Percentiles rank a stretch among this genome's conserved stretches.
phyloP scores from a whole-genome alignment of 2,113 vertebrate genomes.

The Gambusia holbrooki region DNA sequence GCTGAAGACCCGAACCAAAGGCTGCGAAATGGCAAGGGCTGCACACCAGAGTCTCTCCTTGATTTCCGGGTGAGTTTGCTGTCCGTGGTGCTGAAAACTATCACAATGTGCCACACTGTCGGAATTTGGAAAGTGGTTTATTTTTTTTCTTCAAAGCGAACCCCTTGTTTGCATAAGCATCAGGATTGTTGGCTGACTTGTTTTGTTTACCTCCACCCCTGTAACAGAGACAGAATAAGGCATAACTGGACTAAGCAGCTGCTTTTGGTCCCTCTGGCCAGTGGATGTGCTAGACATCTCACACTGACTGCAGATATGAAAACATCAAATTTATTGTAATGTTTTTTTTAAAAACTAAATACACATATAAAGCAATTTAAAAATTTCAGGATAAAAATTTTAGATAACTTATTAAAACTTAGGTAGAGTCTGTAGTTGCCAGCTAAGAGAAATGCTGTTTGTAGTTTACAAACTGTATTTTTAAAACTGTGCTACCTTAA shows the following conservation, averaged over 20 bases:
- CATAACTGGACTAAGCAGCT: not conserved
- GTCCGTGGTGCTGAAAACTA: conserved; percentile 50
- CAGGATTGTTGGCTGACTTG: conserved; percentile 6
- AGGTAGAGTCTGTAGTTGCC: not conserved
- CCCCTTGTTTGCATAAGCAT: conserved; percentile 30
- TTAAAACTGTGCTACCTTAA: no score
- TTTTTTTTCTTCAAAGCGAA: not conserved
- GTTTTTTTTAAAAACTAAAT: no score
- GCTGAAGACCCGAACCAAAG: conserved; percentile 91
- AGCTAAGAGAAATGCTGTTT: not conserved
- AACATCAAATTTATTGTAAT: no score
- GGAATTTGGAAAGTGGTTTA: not conserved
- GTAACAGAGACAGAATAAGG: not conserved
- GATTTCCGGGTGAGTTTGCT: conserved; percentile 91
- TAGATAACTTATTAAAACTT: not conserved
- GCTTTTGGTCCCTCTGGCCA: not conserved
- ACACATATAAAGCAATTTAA: no score
- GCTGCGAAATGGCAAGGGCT: conserved; percentile 92
- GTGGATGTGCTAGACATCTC: no score
- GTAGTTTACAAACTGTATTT: not conserved
- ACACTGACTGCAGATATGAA: no score
- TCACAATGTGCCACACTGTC: conserved; percentile 3
- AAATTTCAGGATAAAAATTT: no score
- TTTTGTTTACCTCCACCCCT: not conserved
- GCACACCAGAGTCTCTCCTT: conserved; percentile 94